Percentiles rank a stretch among this genome's conserved stretches.
phyloP scores from a whole-genome alignment of 1,140 invertebrate species.

The Uloborus diversus region DNA sequence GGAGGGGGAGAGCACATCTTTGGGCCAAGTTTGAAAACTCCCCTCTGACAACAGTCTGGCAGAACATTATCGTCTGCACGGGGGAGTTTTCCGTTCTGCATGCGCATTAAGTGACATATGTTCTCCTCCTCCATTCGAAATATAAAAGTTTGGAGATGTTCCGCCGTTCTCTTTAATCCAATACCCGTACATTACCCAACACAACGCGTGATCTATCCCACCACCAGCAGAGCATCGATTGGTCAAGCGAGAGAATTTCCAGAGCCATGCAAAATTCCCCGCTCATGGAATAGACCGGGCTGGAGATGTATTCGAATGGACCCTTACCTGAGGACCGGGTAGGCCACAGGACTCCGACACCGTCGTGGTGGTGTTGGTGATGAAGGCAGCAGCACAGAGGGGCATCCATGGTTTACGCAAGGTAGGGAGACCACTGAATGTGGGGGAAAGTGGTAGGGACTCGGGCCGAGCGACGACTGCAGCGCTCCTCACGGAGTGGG shows the following conservation, averaged over 20 bases:
- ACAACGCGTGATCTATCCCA: slow-evolving; percentile 17
- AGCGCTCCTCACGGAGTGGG: neutral
- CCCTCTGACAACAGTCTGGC: too few relatives aligned
- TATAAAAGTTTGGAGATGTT: too few relatives aligned
- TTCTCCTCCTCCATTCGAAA: too few relatives aligned
- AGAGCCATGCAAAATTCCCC: too few relatives aligned
- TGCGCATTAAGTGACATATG: too few relatives aligned
- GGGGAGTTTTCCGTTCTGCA: too few relatives aligned
- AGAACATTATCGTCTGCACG: too few relatives aligned
- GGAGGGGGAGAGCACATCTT: too few relatives aligned
- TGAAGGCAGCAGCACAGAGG: neutral
- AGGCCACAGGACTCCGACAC: slow-evolving; percentile 45
- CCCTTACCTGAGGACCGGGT: slow-evolving; percentile 24
- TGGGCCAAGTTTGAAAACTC: too few relatives aligned
- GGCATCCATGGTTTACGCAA: slow-evolving; percentile 22
- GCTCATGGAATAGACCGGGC: neutral
- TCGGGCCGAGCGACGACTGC: neutral
- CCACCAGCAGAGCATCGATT: too few relatives aligned
- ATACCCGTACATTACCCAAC: neutral
- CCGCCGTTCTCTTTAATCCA: neutral
- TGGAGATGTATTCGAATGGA: neutral
- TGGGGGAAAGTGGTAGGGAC: neutral
- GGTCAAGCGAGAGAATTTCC: slow-evolving; percentile 6
- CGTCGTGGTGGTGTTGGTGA: slow-evolving; percentile 1
- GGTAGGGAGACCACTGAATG: slow-evolving; percentile 35